Base-by-base conservation (phyloP, 2,888 invertebrate species). In the Cartodere bifasciata region DNA sequence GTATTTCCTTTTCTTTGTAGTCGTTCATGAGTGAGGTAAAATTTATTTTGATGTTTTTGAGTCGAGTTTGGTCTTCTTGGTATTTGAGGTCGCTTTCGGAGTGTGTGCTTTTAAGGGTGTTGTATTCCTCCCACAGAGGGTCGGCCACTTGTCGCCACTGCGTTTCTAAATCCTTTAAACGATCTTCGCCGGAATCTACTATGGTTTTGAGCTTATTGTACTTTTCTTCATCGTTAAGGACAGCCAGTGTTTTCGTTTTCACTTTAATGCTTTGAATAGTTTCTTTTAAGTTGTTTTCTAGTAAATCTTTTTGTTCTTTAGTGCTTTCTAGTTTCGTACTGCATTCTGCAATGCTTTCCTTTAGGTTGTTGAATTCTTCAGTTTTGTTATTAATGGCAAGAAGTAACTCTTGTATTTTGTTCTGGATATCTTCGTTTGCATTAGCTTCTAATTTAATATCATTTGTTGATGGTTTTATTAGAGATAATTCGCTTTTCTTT, bases 61-160 rank as follows among this genome's bases (percentile, higher is more conserved):
- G 40, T 39, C 53, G 53, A 10, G 40, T 38, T 41, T 49, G 45
- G 32, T 55, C 47, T 34, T 49, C 42, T 36, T 52, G 47, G 31
- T 44, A 32, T 40, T 53, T 52, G 4, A 46, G 25, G 44, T 64
- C 59, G 48, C 62, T 59, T 20, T 38, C 47, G 48, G 34, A 65
- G 45, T 43, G 53, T 44, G 38, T 45, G 12, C 38, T 37, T 32
- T 45, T 34, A 24, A 54, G 34, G 11, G 50, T 63, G 26, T 70
- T 56, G 47, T 71, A 73, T 43, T 73, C 65, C 40, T 71, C 64
- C 14, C 77, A 60, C 9, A 83, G 55, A 1, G 81, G 79, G 15
- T 63, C 63, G 40, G 78, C 65, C 47, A 80, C 77, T 29, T 72
- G 68, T 45, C 79, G 74, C 83, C 84, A 85, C 46, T 83, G 79